phyloP scores from a whole-genome alignment of 1,140 invertebrate species.

The Brachystomella parvula region DNA sequence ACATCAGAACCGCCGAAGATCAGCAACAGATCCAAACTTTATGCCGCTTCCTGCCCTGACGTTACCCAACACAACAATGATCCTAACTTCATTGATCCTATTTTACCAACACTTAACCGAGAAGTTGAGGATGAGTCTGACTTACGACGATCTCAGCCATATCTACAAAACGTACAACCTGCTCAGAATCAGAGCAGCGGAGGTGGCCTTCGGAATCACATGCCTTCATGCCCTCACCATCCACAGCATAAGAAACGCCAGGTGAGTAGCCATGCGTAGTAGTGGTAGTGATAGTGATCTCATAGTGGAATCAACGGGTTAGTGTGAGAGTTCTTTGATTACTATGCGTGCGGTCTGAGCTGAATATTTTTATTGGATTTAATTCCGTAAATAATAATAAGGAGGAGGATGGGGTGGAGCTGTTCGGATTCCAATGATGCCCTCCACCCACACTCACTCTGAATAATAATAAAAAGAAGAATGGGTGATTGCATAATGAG shows the following conservation, averaged over 20 bases:
- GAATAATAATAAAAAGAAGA: neutral
- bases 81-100: neutral
- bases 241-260: neutral
- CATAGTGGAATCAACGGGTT: no score
- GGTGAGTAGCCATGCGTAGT: no score
- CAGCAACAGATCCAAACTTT: slow-evolving; percentile 29
- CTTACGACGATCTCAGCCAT: neutral
- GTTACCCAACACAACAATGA: slow-evolving; percentile 25
- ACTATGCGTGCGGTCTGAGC: no score
- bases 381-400: no score
- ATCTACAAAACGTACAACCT: neutral
- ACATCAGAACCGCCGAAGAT: neutral
- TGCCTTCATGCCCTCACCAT: neutral
- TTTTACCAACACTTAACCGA: neutral
- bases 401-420: slow-evolving; percentile 7
- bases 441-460: neutral
- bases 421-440: neutral
- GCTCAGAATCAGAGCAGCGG: neutral
- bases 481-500: neutral
- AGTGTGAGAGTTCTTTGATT: no score
- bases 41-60: slow-evolving; percentile 34
- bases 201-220: neutral
- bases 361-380: no score
- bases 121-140: slow-evolving; percentile 1
- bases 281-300: no score